phyloP scores from a whole-genome alignment of 2,113 vertebrate species.

The Phyllostomus hastatus region DNA sequence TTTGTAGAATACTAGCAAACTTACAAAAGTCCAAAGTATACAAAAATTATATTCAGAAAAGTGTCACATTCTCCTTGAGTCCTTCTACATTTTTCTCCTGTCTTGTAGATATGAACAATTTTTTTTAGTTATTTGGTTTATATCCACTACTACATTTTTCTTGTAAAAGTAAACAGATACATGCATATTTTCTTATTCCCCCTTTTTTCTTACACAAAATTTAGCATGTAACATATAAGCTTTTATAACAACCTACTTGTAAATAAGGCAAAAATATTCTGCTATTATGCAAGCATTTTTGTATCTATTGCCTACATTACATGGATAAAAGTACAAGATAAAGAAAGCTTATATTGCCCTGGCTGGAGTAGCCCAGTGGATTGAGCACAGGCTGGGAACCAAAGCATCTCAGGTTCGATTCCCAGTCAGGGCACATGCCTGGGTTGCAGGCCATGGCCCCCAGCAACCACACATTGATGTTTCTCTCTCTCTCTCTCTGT shows the following conservation, averaged over 20 bases:
- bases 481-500: too few relatives aligned
- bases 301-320: neutral
- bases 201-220: neutral
- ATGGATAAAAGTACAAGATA: neutral
- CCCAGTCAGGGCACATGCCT: too few relatives aligned
- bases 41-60: neutral
- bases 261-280: neutral
- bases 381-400: too few relatives aligned
- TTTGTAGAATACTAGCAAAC: neutral
- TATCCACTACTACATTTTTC: neutral
- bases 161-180: neutral
- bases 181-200: neutral
- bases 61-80: neutral
- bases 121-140: neutral
- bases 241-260: neutral
- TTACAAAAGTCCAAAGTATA: neutral
- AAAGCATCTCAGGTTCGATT: too few relatives aligned
- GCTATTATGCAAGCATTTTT: neutral
- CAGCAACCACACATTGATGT: too few relatives aligned
- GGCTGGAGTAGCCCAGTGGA: too few relatives aligned
- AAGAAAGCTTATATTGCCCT: neutral
- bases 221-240: neutral
- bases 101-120: neutral
- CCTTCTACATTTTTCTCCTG: neutral
- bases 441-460: too few relatives aligned